Evolutionary conservation across 2,113 vertebrate genomes (phyloP).

Genomic region (Cyrtonyx montezumae): DNA sequence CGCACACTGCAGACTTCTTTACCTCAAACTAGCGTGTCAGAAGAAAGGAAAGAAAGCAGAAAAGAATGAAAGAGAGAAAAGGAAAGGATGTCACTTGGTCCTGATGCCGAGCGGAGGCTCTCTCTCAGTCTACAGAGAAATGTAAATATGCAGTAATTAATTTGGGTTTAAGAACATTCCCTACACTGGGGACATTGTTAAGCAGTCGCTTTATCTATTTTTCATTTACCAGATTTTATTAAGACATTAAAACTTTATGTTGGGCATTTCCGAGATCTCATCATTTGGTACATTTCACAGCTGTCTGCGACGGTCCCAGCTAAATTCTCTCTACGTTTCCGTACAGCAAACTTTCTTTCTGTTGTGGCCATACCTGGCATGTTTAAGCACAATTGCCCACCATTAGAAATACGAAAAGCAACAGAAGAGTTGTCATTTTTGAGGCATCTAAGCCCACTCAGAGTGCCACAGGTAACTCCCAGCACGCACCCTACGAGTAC

Average conservation of each 20-base stretch:
- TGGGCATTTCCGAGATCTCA: conserved; percentile 32
- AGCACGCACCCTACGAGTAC: neutral
- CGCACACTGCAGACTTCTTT: neutral
- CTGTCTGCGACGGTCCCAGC: fast-evolving
- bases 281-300: conserved; percentile 38
- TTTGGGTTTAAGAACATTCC: conserved; percentile 56
- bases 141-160: conserved; percentile 63
- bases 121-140: conserved; percentile 52
- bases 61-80: neutral
- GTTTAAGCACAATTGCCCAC: neutral
- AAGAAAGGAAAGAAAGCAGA: neutral
- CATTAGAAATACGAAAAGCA: neutral
- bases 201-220: conserved; percentile 63
- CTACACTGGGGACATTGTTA: conserved; percentile 53
- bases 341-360: conserved; percentile 29
- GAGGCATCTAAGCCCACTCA: neutral
- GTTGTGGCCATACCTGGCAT: neutral
- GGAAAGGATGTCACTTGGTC: conserved; percentile 34
- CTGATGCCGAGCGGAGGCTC: conserved; percentile 24
- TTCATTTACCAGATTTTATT: conserved; percentile 64
- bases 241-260: conserved; percentile 57
- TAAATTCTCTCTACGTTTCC: neutral
- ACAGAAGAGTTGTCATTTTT: neutral
- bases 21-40: neutral
- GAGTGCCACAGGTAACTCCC: neutral